Evolutionary conservation across 2,888 invertebrate species (phyloP).

Genomic region (Panopea generosa): DNA sequence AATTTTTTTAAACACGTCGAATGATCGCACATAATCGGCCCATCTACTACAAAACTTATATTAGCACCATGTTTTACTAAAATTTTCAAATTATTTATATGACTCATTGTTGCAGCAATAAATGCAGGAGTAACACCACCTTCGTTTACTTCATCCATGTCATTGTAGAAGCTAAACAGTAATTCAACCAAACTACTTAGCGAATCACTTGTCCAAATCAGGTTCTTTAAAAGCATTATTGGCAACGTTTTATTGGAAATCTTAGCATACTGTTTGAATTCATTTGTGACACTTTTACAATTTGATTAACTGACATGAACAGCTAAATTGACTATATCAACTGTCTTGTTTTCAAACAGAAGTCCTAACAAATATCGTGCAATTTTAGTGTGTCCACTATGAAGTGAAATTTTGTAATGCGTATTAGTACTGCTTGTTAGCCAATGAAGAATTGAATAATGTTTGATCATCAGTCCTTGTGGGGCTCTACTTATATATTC

Average conservation of each 20-base stretch:
- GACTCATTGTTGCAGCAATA: constrained; percentile 33
- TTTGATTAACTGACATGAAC: constrained; percentile 13
- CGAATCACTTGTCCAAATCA: constrained; percentile 23
- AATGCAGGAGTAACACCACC: constrained; percentile 28
- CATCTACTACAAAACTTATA: constrained; percentile 11
- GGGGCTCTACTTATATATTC: not conserved
- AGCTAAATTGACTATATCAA: constrained; percentile 15
- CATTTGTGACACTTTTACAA: not conserved
- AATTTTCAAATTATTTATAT: constrained; percentile 17
- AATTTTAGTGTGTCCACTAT: constrained; percentile 11
- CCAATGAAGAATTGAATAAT: constrained; percentile 16
- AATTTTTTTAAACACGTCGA: not conserved
- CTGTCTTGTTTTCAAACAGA: not conserved
- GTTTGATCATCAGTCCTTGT: not conserved
- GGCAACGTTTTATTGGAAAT: not conserved
- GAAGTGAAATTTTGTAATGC: not conserved
- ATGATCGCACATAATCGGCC: not conserved
- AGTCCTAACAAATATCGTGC: constrained; percentile 7
- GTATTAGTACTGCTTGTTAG: not conserved
- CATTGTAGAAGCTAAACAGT: not conserved
- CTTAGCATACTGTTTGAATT: constrained; percentile 1
- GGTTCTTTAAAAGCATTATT: constrained; percentile 15
- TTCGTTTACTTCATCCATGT: constrained; percentile 25
- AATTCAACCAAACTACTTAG: constrained; percentile 11
- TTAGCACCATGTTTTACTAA: constrained; percentile 24